Conservation (phyloP, 2,888 invertebrate species). For the Biston betularia region DNA sequence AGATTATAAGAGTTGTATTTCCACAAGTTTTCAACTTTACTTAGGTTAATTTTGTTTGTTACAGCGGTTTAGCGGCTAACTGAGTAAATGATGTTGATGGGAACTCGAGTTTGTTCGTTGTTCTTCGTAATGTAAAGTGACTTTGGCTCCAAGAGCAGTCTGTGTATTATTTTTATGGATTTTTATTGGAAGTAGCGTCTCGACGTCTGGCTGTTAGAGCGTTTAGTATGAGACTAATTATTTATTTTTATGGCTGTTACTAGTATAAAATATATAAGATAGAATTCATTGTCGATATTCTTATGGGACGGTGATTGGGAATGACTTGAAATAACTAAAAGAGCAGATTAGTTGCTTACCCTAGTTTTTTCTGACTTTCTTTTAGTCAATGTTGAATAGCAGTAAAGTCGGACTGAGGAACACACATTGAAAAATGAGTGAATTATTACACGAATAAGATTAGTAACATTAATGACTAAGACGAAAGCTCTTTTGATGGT, state of each 20-base stretch:
- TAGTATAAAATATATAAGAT: not conserved
- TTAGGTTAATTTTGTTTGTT: constrained; percentile 81
- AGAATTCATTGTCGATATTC: not conserved
- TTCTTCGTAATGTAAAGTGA: constrained; percentile 33
- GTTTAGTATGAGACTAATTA: constrained; percentile 3
- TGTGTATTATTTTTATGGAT: constrained; percentile 21
- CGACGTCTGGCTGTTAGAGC: not conserved
- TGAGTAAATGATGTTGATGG: constrained; percentile 46
- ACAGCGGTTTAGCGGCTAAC: constrained; percentile 57
- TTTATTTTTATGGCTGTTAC: not conserved
- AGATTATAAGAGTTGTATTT: constrained; percentile 84
- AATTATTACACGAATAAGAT: too few species aligned
- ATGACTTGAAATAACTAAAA: not conserved
- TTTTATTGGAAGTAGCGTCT: constrained; percentile 13
- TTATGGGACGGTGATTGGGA: not conserved
- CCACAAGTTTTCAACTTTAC: constrained; percentile 78
- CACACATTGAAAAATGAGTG: too few species aligned
- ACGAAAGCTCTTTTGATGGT: too few species aligned
- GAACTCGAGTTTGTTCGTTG: constrained; percentile 32
- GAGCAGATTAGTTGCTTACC: too few species aligned
- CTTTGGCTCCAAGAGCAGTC: constrained; percentile 21
- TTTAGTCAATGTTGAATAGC: too few species aligned
- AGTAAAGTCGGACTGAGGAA: too few species aligned
- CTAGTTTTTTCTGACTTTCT: too few species aligned
- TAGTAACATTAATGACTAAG: too few species aligned